Conservation (phyloP, 2,888 invertebrate species). For the Geotrupes spiniger region DNA sequence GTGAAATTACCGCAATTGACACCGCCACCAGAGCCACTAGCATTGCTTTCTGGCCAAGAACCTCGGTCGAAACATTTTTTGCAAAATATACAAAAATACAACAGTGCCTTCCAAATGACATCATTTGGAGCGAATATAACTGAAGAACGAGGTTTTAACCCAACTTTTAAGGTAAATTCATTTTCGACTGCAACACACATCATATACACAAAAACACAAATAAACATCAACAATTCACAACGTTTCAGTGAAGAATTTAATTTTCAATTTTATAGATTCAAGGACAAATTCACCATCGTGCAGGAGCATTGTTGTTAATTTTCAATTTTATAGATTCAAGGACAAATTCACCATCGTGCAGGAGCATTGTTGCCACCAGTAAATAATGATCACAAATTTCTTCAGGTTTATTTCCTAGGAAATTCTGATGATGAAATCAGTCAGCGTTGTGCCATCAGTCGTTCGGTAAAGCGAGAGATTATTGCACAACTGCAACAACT, state of each 20-base stretch:
- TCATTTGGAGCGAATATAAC: slow-evolving; percentile 18
- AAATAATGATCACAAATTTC: slow-evolving; percentile 21
- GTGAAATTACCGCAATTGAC: slow-evolving; percentile 16
- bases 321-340: slow-evolving; percentile 19
- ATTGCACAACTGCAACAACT: slow-evolving; percentile 29
- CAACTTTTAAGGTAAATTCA: slow-evolving; percentile 17
- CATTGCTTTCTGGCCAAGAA: slow-evolving; percentile 9
- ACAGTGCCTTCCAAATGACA: slow-evolving; percentile 20
- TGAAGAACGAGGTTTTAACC: slow-evolving; percentile 14
- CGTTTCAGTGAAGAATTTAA: neutral
- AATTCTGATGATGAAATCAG: slow-evolving; percentile 26
- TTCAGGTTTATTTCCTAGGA: slow-evolving; percentile 33
- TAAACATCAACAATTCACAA: slow-evolving; percentile 10
- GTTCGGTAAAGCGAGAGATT: slow-evolving; percentile 5
- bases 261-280: too few relatives aligned
- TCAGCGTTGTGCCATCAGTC: too few relatives aligned
- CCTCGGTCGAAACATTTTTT: slow-evolving; percentile 10
- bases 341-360: slow-evolving; percentile 23
- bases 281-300: too few relatives aligned
- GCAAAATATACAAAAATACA: slow-evolving; percentile 17
- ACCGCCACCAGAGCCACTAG: slow-evolving; percentile 13
- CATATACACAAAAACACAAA: too few relatives aligned
- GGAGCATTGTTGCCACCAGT: slow-evolving; percentile 1
- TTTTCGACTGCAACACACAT: too few relatives aligned
- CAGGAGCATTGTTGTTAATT: too few relatives aligned